Evolutionary conservation across 2,888 invertebrate species (phyloP), one percentile per base, ranked within the genome.

Genomic region (Mechanitis mazaeus): DNA sequence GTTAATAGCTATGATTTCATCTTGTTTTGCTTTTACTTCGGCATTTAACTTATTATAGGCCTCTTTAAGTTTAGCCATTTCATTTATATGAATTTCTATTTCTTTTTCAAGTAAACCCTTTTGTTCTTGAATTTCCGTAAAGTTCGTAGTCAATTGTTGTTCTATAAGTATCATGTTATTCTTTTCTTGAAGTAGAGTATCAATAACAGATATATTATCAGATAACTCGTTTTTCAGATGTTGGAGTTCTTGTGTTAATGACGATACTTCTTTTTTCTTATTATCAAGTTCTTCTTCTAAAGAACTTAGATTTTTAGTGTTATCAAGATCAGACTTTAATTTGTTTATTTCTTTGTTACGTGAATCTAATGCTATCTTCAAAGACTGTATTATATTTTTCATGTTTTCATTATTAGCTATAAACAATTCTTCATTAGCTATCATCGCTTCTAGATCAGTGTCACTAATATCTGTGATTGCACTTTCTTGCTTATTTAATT

Each of bases 361-460:
- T 3, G 64, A 71, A 47, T 80, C 74, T 45, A 90, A 66, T 11
- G 75, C 72, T 2, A 70, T 70, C 76, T 81, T 84, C 46, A 88
- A 77, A 3, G 78, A 79, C n/a, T 78, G 70, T 60, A 87, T 80
- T 35, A 89, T 78, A 64, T 85, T 85, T 71, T 72, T 80, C 58
- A 90, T 79, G 65, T 87, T 87, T 69, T 88, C 88, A 68, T 87
- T 86, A 67, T 84, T 88, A 12, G 84, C 78, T 56, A 85, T 76
- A 62, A 83, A 74, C 59, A 78, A 78, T 59, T 86, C 79, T 78
- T 89, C 89, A 61, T 79, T 84, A 2, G 75, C 71, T 58, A 87
- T 76, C 78, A 88, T 80, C 59, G 63, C 72, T 68, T 84, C 82
- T 60, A 87, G 67, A 45, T 76, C 62, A 55, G 63, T 71, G 35